A percentile compares a stretch with the other conserved stretches of the same genome.
Evolutionary conservation across 2,888 invertebrate genomes (phyloP).

Genomic region (Ypsolopha scabrella): DNA sequence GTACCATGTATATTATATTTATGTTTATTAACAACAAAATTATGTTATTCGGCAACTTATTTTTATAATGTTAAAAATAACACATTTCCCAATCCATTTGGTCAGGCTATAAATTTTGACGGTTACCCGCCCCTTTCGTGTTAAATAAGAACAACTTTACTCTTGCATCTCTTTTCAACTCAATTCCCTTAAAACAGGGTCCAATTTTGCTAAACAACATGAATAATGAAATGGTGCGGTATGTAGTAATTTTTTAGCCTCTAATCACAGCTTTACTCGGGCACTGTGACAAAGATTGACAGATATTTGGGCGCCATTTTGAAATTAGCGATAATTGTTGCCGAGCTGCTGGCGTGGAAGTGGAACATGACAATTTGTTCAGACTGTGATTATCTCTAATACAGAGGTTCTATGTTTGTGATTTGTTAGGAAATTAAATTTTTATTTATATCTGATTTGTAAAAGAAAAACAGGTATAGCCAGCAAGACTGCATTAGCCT

Average conservation of each 20-base stretch:
- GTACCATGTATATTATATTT: too few relatives aligned
- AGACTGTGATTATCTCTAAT: too few relatives aligned
- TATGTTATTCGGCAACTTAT: too few relatives aligned
- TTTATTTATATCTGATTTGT: too few relatives aligned
- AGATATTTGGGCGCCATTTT: slow-evolving; percentile 27
- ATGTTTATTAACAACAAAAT: too few relatives aligned
- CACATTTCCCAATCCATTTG: neutral
- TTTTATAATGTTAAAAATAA: too few relatives aligned
- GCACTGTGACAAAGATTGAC: slow-evolving; percentile 25
- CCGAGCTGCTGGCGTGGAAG: neutral
- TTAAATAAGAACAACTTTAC: neutral
- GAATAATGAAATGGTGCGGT: neutral
- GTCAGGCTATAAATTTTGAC: neutral
- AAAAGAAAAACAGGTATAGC: too few relatives aligned
- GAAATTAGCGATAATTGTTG: slow-evolving; percentile 36
- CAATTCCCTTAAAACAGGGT: neutral
- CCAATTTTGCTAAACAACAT: neutral
- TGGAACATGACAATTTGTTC: too few relatives aligned
- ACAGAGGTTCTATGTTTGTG: too few relatives aligned
- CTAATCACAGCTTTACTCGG: neutral
- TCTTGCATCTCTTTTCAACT: neutral
- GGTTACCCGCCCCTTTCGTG: slow-evolving; percentile 1
- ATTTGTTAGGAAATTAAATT: too few relatives aligned
- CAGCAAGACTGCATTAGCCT: too few relatives aligned
- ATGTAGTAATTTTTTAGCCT: neutral